Percentiles rank a stretch among this genome's conserved stretches.
Evolutionary conservation across 2,113 vertebrate species (phyloP).

Genomic region (Alligator sinensis): DNA sequence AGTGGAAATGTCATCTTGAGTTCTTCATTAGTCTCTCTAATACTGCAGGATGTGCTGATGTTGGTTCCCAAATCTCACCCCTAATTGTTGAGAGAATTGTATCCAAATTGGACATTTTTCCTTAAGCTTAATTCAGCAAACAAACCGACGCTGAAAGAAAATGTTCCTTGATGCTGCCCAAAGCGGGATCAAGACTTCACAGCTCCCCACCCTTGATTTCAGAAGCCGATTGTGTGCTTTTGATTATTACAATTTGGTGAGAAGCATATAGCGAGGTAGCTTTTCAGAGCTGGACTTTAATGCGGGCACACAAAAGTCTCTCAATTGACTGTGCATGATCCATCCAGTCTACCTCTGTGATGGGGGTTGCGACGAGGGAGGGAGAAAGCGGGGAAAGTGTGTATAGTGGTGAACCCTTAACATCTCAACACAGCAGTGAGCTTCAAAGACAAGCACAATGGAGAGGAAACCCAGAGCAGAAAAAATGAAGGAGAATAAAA

Average conservation of each 20-base stretch:
- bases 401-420: constrained; percentile 18
- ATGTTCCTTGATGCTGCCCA: constrained; percentile 10
- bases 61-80: constrained; percentile 44
- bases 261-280: background rate
- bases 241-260: background rate
- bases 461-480: constrained; percentile 34
- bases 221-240: constrained; percentile 17
- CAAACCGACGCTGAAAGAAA: constrained; percentile 34
- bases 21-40: constrained; percentile 46
- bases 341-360: background rate
- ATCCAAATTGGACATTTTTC: constrained; percentile 28
- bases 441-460: constrained; percentile 51
- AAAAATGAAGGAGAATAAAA: constrained; percentile 53
- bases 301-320: background rate
- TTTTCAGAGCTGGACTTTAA: constrained; percentile 18
- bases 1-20: constrained; percentile 28
- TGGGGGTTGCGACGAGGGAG: background rate
- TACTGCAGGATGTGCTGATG: constrained; percentile 42
- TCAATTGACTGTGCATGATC: constrained; percentile 12
- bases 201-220: background rate
- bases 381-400: constrained; percentile 2
- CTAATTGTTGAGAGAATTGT: constrained; percentile 38
- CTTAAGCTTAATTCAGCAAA: constrained; percentile 46
- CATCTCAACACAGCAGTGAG: constrained; percentile 19
- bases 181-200: constrained; percentile 31